phyloP scores from a whole-genome alignment of 2,888 invertebrate species.

The Metopia argyrocephala region DNA sequence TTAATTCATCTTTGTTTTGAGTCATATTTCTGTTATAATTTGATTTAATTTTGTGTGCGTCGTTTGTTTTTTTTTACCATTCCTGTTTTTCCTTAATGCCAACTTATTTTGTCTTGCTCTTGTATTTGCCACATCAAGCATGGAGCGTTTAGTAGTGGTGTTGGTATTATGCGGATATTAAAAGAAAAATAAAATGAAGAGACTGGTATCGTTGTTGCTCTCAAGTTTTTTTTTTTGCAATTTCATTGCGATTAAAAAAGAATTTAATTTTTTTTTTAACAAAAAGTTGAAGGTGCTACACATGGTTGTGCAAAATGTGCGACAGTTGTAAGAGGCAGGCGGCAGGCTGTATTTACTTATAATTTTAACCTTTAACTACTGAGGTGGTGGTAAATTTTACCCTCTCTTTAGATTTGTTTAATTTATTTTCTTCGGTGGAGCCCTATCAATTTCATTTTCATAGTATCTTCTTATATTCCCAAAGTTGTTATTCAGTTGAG shows the following conservation, averaged over 20 bases:
- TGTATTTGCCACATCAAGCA: constrained; percentile 45
- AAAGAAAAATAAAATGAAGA: constrained; percentile 26
- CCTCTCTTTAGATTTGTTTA: no score
- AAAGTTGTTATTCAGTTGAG: no score
- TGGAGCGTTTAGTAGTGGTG: constrained; percentile 44
- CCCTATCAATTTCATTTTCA: no score
- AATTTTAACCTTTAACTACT: no score
- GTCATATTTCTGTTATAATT: constrained; percentile 59
- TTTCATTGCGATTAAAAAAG: constrained; percentile 48
- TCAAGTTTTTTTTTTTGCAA: constrained; percentile 3
- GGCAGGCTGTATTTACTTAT: constrained; percentile 61
- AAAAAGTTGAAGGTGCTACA: constrained; percentile 60
- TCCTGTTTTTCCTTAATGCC: constrained; percentile 15
- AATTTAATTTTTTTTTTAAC: constrained; percentile 31
- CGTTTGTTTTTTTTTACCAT: neutral
- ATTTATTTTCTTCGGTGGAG: no score
- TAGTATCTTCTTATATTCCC: no score
- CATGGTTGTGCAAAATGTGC: constrained; percentile 53
- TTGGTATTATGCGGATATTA: constrained; percentile 37
- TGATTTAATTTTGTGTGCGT: constrained; percentile 44
- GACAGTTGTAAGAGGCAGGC: constrained; percentile 62
- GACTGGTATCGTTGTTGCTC: neutral
- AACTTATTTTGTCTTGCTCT: constrained; percentile 22
- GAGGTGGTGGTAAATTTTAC: no score
- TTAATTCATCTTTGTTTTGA: constrained; percentile 57